Percentiles rank a stretch among this genome's conserved stretches.
Conservation (phyloP, 2,888 invertebrate genomes). For the Temnothorax ravouxi region DNA sequence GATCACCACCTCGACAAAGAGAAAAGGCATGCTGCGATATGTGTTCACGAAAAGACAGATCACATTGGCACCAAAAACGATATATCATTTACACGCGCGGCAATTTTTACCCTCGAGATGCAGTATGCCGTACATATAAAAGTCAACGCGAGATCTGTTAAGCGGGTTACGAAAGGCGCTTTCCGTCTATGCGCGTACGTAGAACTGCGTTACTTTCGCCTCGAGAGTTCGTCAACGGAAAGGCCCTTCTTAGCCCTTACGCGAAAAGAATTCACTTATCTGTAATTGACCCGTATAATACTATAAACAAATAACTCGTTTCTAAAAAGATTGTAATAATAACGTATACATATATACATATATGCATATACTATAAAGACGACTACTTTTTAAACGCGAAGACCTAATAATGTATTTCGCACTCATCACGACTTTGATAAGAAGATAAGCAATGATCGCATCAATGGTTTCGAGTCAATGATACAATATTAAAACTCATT, state of each 20-base stretch:
- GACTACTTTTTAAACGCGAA: slow-evolving; percentile 65
- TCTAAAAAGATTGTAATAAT: slow-evolving; percentile 71
- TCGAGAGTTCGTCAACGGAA: neutral
- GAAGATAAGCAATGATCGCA: slow-evolving; percentile 74
- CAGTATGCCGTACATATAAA: slow-evolving; percentile 49
- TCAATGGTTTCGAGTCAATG: slow-evolving; percentile 80
- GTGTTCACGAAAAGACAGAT: slow-evolving; percentile 63
- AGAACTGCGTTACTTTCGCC: neutral
- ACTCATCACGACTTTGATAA: slow-evolving; percentile 70
- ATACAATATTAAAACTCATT: slow-evolving; percentile 69
- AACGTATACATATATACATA: slow-evolving; percentile 61
- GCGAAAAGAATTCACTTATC: slow-evolving; percentile 59
- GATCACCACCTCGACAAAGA: slow-evolving; percentile 51
- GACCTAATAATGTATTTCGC: slow-evolving; percentile 68
- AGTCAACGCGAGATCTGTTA: slow-evolving; percentile 42
- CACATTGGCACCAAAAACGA: slow-evolving; percentile 57
- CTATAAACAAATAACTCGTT: slow-evolving; percentile 68
- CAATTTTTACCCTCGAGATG: slow-evolving; percentile 69
- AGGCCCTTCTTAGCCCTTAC: slow-evolving; percentile 27
- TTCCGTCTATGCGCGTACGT: slow-evolving; percentile 41
- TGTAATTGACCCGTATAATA: slow-evolving; percentile 65
- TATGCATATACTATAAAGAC: slow-evolving; percentile 43
- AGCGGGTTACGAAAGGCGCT: slow-evolving; percentile 51
- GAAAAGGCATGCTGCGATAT: slow-evolving; percentile 76
- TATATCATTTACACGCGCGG: slow-evolving; percentile 55